Evolutionary conservation across 2,888 invertebrate species (phyloP).

Genomic region (Spodoptera picta): DNA sequence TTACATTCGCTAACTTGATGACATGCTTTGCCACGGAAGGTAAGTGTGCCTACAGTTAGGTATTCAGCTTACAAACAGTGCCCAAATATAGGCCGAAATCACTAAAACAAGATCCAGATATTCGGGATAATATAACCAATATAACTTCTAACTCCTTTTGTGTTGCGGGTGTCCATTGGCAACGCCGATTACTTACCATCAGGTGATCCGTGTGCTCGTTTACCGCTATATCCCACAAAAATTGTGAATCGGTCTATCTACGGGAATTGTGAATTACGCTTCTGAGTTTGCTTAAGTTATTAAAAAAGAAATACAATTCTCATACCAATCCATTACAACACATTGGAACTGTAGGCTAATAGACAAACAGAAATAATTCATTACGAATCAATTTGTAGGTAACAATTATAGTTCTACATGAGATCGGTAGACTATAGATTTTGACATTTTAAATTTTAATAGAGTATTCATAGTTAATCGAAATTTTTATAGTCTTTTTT

Average conservation of each 20-base stretch:
- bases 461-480: slow-evolving; percentile 70
- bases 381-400: slow-evolving; percentile 66
- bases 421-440: slow-evolving; percentile 73
- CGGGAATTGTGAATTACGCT: slow-evolving; percentile 62
- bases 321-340: slow-evolving; percentile 86
- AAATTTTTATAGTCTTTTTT: slow-evolving; percentile 70
- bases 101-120: too few relatives aligned
- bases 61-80: slow-evolving; percentile 57
- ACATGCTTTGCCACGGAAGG: slow-evolving; percentile 76
- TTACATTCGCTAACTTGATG: slow-evolving; percentile 77
- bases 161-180: too few relatives aligned
- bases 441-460: slow-evolving; percentile 64
- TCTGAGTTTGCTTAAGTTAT: slow-evolving; percentile 62
- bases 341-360: slow-evolving; percentile 73
- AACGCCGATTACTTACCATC: too few relatives aligned
- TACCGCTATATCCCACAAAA: too few relatives aligned
- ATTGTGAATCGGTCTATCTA: slow-evolving; percentile 41
- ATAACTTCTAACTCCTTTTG: too few relatives aligned
- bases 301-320: slow-evolving; percentile 56
- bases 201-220: too few relatives aligned
- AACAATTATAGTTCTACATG: slow-evolving; percentile 67
- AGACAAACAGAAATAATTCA: slow-evolving; percentile 56
- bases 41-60: slow-evolving; percentile 77
- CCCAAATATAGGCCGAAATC: slow-evolving; percentile 32
- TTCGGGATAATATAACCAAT: too few relatives aligned